Evolutionary conservation across 2,113 vertebrate genomes (phyloP).

Genomic region (Cisticola juncidis): DNA sequence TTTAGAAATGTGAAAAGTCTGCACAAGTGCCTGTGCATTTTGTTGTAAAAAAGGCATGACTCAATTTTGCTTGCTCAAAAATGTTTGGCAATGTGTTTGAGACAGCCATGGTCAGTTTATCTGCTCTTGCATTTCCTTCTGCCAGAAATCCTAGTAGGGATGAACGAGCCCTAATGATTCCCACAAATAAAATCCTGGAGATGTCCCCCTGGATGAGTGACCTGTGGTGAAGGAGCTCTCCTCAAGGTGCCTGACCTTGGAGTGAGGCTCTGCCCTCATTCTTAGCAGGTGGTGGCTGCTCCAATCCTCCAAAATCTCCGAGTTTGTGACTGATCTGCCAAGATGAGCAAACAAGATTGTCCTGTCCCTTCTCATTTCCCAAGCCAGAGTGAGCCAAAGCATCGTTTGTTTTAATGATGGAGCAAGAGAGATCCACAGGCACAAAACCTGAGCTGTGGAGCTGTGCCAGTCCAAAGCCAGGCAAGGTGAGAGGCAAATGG

Average conservation of each 20-base stretch:
- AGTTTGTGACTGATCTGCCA: not conserved
- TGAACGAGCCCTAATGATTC: accelerated
- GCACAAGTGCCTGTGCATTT: too few relatives aligned
- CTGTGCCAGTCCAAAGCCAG: not conserved
- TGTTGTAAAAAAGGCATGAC: too few relatives aligned
- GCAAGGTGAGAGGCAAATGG: constrained; percentile 29
- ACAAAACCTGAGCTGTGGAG: not conserved
- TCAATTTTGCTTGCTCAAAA: too few relatives aligned
- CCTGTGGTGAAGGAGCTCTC: not conserved
- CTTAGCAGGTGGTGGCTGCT: not conserved
- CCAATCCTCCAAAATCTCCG: not conserved
- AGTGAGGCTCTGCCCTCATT: not conserved
- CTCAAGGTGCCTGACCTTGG: not conserved
- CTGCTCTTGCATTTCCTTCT: too few relatives aligned
- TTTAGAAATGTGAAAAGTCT: too few relatives aligned
- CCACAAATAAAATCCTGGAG: not conserved
- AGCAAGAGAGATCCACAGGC: not conserved
- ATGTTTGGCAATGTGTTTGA: too few relatives aligned
- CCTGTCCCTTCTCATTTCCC: not conserved
- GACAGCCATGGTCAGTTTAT: too few relatives aligned
- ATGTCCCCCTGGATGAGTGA: not conserved
- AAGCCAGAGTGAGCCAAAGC: not conserved
- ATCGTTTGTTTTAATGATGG: accelerated
- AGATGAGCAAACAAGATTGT: not conserved
- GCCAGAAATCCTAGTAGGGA: too few relatives aligned